phyloP scores from a whole-genome alignment of 2,888 invertebrate species.

The Archaeoteleia sp. region DNA sequence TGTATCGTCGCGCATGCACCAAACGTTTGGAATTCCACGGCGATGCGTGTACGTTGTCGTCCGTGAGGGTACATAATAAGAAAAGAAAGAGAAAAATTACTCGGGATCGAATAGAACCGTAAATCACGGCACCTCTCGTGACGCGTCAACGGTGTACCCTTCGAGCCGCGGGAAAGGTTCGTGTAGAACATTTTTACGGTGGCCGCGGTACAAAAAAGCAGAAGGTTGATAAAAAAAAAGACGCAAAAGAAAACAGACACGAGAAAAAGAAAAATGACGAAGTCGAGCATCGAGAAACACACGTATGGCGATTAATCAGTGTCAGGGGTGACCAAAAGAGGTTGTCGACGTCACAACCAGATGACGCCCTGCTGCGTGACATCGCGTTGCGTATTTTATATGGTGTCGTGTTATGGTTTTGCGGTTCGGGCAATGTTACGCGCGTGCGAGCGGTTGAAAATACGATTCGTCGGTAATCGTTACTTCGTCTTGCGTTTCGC shows the following conservation, averaged over 20 bases:
- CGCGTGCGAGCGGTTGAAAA: constrained; percentile 48
- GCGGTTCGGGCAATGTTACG: constrained; percentile 50
- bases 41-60: constrained; percentile 33
- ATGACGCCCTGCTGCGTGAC: constrained; percentile 62
- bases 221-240: constrained; percentile 34
- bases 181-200: constrained; percentile 28
- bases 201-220: constrained; percentile 34
- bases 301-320: constrained; percentile 68
- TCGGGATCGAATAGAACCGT: constrained; percentile 45
- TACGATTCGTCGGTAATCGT: constrained; percentile 43
- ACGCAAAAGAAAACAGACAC: constrained; percentile 17
- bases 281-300: constrained; percentile 52
- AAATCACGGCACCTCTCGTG: constrained; percentile 50
- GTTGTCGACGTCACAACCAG: constrained; percentile 64
- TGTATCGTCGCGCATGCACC: constrained; percentile 24
- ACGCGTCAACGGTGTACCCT: constrained; percentile 34
- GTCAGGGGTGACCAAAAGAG: constrained; percentile 61
- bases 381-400: constrained; percentile 66
- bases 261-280: constrained; percentile 34
- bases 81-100: constrained; percentile 47
- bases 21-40: constrained; percentile 28
- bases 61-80: constrained; percentile 35
- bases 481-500: constrained; percentile 38
- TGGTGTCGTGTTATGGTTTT: constrained; percentile 65
- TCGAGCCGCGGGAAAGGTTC: constrained; percentile 32